Conservation (phyloP, 2,797 vertebrate genomes). For the Momotus momota region DNA sequence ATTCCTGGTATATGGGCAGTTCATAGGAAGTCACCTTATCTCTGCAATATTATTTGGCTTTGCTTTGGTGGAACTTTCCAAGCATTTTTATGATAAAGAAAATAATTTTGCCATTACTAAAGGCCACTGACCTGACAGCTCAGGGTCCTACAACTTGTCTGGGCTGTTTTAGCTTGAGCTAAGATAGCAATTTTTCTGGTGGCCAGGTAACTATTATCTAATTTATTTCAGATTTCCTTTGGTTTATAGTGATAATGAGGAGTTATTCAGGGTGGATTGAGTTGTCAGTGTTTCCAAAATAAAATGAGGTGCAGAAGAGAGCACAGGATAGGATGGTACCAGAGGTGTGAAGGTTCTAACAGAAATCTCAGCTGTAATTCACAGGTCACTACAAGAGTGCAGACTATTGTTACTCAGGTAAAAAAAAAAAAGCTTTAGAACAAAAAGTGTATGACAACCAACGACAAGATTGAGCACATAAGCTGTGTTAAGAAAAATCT, state of each 20-base stretch:
- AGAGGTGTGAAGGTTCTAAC: neutral
- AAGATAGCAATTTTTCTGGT: neutral
- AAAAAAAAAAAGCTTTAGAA: neutral
- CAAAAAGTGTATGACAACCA: neutral
- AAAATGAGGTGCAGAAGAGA: neutral
- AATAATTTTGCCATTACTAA: neutral
- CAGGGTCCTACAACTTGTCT: neutral
- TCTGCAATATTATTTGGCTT: neutral
- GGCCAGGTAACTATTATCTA: neutral
- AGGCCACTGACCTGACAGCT: neutral
- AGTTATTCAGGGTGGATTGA: neutral
- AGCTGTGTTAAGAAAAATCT: neutral
- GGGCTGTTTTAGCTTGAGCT: neutral
- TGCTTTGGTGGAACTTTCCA: neutral
- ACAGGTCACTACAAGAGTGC: neutral
- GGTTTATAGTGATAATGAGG: neutral
- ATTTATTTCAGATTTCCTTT: neutral
- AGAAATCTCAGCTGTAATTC: neutral
- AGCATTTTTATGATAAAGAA: neutral
- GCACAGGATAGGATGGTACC: accelerated
- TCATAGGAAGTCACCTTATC: neutral
- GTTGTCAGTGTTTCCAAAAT: neutral
- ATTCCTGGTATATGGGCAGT: neutral
- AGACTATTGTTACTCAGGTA: neutral
- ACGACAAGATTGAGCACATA: accelerated